These are phyloP conservation scores for Meloidogyne chitwoodi DNA, from an alignment of 1,140 invertebrate genomes.

Conservation along the genomic window DNA sequence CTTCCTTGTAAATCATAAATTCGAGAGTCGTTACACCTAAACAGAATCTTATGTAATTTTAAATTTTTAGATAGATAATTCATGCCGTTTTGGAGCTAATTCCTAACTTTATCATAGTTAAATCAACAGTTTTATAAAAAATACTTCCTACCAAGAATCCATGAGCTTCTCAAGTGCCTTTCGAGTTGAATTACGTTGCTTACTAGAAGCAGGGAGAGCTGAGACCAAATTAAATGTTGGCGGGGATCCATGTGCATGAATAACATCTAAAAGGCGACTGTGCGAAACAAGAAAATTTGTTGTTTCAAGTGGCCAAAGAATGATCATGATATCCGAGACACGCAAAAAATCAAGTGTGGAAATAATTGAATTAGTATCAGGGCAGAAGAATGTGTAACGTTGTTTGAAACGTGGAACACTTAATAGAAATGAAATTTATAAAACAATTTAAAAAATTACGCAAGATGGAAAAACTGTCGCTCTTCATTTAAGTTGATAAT, in stretches of 20 bases:
- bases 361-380: conserved; percentile 17
- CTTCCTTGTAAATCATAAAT: background rate
- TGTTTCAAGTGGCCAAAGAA: conserved; percentile 35
- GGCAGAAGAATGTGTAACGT: conserved; percentile 39
- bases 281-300: background rate
- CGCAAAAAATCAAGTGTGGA: conserved; percentile 38
- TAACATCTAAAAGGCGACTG: conserved; percentile 7
- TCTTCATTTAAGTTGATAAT: conserved; percentile 1
- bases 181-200: conserved; percentile 43
- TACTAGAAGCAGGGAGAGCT: conserved; percentile 37
- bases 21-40: background rate
- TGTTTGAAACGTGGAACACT: conserved; percentile 43
- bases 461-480: conserved; percentile 10
- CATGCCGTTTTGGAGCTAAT: too few species aligned
- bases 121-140: too few species aligned
- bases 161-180: conserved; percentile 35
- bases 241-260: conserved; percentile 38
- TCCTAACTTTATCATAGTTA: too few species aligned
- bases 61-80: too few species aligned
- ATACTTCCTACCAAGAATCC: conserved; percentile 26
- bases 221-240: conserved; percentile 22
- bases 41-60: background rate
- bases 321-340: conserved; percentile 38
- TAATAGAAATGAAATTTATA: conserved; percentile 20
- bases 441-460: background rate